These are phyloP conservation scores for Oreohelix idahoensis DNA, from an alignment of 1,140 invertebrate species.

Conservation along the genomic window DNA sequence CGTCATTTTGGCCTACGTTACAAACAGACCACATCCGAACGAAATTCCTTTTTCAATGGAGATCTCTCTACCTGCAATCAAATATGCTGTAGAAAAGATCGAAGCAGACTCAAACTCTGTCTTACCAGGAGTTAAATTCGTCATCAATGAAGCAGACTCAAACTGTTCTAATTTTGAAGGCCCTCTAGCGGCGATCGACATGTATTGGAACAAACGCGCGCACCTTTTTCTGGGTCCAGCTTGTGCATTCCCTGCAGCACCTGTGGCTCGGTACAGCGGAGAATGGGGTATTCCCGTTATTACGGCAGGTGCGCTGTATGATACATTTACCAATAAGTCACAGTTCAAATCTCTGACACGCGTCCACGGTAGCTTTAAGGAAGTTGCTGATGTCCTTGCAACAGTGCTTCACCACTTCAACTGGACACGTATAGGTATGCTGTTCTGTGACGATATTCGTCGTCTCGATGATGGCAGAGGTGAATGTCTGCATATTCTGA, in stretches of 20 bases:
- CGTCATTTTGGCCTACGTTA: background rate
- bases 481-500: background rate
- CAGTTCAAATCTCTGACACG: constrained; percentile 47
- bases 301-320: constrained; percentile 42
- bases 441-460: background rate
- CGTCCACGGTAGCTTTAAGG: constrained; percentile 18
- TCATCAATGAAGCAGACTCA: constrained; percentile 51
- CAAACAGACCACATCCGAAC: background rate
- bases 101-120: background rate
- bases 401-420: background rate
- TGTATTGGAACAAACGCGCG: constrained; percentile 57
- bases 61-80: background rate
- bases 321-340: constrained; percentile 38
- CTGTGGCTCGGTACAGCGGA: constrained; percentile 79
- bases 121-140: background rate
- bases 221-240: constrained; percentile 91
- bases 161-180: constrained; percentile 68
- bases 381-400: background rate
- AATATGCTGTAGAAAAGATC: background rate
- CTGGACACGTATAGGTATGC: background rate
- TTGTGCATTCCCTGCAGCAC: constrained; percentile 91
- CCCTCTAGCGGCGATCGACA: constrained; percentile 67
- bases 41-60: background rate
- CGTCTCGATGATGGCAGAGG: background rate
- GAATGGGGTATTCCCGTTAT: constrained; percentile 48